A percentile compares a stretch with the other conserved stretches of the same genome.
Conservation (phyloP, 2,888 invertebrate species). For the Lycocerus yunnanus region DNA sequence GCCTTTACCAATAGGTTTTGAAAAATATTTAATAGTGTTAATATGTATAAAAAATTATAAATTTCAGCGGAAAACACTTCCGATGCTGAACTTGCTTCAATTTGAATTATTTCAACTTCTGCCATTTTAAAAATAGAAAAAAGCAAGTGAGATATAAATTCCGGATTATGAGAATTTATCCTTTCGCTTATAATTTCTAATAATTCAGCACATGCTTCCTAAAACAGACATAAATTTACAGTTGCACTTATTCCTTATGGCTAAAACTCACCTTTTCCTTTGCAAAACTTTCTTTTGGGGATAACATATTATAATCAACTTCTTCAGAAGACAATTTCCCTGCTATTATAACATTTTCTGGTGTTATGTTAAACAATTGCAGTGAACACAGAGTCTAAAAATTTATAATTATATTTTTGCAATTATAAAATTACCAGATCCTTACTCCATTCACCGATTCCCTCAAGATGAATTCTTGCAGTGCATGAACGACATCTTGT, state of each 20-base stretch:
- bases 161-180: constrained; percentile 83
- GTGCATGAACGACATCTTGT: constrained; percentile 79
- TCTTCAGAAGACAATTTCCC: constrained; percentile 74
- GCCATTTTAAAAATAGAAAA: constrained; percentile 92
- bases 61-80: constrained; percentile 24
- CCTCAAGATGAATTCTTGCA: constrained; percentile 77
- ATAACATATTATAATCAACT: constrained; percentile 65
- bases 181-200: constrained; percentile 81
- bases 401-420: constrained; percentile 28
- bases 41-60: constrained; percentile 33
- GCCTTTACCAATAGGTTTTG: constrained; percentile 32
- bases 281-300: constrained; percentile 68
- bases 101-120: constrained; percentile 85
- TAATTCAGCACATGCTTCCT: constrained; percentile 85
- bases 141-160: constrained; percentile 83
- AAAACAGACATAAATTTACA: constrained; percentile 33
- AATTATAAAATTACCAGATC: not conserved
- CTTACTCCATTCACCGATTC: constrained; percentile 74
- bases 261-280: constrained; percentile 70
- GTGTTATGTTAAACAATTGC: constrained; percentile 83
- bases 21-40: constrained; percentile 39
- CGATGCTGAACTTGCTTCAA: constrained; percentile 64
- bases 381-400: constrained; percentile 83
- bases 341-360: constrained; percentile 86
- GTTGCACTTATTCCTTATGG: not conserved